Conservation (phyloP, 2,888 invertebrate species). For the Molorchus minor region DNA sequence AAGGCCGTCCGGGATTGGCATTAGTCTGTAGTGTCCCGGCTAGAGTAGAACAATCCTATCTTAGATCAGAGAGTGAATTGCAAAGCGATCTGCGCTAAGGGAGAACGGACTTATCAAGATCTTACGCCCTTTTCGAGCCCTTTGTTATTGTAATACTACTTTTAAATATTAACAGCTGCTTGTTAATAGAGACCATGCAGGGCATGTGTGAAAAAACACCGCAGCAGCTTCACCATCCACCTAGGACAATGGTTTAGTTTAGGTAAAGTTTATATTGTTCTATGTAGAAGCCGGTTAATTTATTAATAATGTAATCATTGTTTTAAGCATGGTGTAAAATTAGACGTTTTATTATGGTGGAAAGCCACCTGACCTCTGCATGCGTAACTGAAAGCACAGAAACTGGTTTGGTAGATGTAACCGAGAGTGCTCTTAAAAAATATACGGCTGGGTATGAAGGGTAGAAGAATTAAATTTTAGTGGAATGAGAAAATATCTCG, state of each 20-base stretch:
- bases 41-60: constrained; percentile 35
- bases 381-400: too few relatives aligned
- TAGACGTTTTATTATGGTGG: too few relatives aligned
- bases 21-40: constrained; percentile 13
- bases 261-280: too few relatives aligned
- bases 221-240: too few relatives aligned
- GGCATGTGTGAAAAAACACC: constrained; percentile 42
- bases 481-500: constrained; percentile 38
- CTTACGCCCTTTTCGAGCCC: constrained; percentile 41
- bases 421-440: constrained; percentile 19
- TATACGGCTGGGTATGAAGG: constrained; percentile 20
- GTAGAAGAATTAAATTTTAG: constrained; percentile 29
- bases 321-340: too few relatives aligned
- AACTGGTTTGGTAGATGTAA: too few relatives aligned
- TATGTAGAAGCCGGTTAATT: too few relatives aligned
- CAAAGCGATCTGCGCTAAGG: constrained; percentile 35
- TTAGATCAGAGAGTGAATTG: constrained; percentile 37
- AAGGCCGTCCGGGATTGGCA: constrained; percentile 10
- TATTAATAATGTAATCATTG: too few relatives aligned
- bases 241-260: too few relatives aligned
- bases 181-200: constrained; percentile 43
- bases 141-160: constrained; percentile 52
- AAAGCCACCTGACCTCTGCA: too few relatives aligned
- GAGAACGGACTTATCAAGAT: constrained; percentile 44
- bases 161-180: constrained; percentile 55